phyloP scores from a whole-genome alignment of 1,140 invertebrate species.

The Drosophila varians region DNA sequence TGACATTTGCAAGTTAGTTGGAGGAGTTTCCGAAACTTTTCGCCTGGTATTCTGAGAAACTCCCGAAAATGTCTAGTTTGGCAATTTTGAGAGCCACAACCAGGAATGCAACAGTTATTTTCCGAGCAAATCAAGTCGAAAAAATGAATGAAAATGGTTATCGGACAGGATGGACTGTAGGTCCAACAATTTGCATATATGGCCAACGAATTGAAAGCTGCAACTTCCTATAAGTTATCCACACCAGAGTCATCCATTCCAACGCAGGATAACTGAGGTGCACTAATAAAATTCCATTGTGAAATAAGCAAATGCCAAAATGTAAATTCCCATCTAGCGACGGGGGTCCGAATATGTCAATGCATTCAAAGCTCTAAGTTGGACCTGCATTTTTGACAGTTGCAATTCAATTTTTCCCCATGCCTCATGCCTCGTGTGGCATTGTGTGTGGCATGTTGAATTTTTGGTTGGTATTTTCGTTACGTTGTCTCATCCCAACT shows the following conservation, averaged over 20 bases:
- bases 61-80: neutral
- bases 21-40: neutral
- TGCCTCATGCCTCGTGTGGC: slow-evolving; percentile 16
- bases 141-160: slow-evolving; percentile 28
- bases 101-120: slow-evolving; percentile 55
- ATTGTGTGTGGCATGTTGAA: slow-evolving; percentile 44
- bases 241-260: slow-evolving; percentile 1
- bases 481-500: slow-evolving; percentile 4
- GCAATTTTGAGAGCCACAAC: neutral
- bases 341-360: slow-evolving; percentile 54
- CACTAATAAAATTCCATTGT: slow-evolving; percentile 63
- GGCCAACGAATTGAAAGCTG: slow-evolving; percentile 47
- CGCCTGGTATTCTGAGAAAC: neutral
- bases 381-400: slow-evolving; percentile 67
- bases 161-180: slow-evolving; percentile 2
- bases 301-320: slow-evolving; percentile 67
- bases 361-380: slow-evolving; percentile 49
- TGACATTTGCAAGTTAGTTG: slow-evolving; percentile 50
- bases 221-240: slow-evolving; percentile 42
- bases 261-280: slow-evolving; percentile 23
- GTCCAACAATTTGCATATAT: slow-evolving; percentile 35
- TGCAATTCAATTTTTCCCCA: slow-evolving; percentile 57
- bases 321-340: slow-evolving; percentile 60
- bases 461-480: slow-evolving; percentile 51
- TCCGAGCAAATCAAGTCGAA: slow-evolving; percentile 62